Conservation (phyloP, 1,140 invertebrate genomes). For the Macrobrachium rosenbergii region DNA sequence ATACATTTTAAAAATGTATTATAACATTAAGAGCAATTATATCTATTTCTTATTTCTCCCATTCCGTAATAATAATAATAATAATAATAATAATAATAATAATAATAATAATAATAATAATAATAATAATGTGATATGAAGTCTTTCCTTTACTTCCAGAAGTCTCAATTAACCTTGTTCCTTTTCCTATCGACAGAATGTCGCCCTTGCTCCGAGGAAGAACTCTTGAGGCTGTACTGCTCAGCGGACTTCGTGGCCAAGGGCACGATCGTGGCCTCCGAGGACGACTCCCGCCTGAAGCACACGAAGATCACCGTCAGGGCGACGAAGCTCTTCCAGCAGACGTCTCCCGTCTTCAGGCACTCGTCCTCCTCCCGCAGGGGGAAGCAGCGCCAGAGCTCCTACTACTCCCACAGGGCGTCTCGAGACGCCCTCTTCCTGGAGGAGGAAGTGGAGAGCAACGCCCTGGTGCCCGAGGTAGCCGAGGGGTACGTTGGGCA, state of each 20-base stretch:
- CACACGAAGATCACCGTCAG: conserved; percentile 71
- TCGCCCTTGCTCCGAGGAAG: conserved; percentile 81
- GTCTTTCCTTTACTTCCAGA: not conserved
- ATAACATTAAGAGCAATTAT: too few species aligned
- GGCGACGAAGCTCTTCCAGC: conserved; percentile 78
- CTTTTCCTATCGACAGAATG: conserved; percentile 75
- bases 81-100: not conserved
- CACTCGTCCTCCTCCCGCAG: not conserved
- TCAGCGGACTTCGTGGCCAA: conserved; percentile 82
- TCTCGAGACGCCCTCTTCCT: not conserved
- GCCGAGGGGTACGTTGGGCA: conserved; percentile 67
- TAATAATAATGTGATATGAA: not conserved
- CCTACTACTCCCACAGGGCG: not conserved
- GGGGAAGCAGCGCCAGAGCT: not conserved
- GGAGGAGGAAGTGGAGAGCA: conserved; percentile 3
- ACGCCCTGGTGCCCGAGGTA: not conserved
- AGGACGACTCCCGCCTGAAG: conserved; percentile 35
- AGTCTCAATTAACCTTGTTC: not conserved
- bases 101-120: not conserved
- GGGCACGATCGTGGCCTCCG: conserved; percentile 60
- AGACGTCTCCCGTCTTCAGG: conserved; percentile 62
- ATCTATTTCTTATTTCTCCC: too few species aligned
- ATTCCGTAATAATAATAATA: not conserved
- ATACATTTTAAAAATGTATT: too few species aligned
- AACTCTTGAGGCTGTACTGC: conserved; percentile 83